Base-by-base conservation (phyloP, 37 sponge, comb jelly and placozoan genomes). In the Axinella damicornis region DNA sequence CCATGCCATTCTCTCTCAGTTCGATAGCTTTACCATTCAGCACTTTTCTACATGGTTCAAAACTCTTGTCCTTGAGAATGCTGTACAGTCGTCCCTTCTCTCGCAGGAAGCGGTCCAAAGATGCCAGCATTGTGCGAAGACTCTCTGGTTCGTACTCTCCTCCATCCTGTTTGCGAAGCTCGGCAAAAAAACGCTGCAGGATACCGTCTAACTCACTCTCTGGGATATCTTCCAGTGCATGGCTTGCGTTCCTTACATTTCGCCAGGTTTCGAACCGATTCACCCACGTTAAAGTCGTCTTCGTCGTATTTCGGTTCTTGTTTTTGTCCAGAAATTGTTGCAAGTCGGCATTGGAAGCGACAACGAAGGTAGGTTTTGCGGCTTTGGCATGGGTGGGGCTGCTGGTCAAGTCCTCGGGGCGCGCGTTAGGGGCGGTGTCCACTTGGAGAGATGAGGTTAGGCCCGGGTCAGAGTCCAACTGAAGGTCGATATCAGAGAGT, bases 1-100 rank as follows among this genome's bases (percentile, higher is more conserved):
- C 74, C 11, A 20, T 36, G 1, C 74, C 74, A 9, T 40, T 2
- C n/a, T 73, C 74, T 15, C 74, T 16, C 15, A 73, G 28, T 39
- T 39, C 53, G n/a, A 73, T 73, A 2, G 74, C 74, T 27, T 39
- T 73, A 2, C 74, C 74, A 12, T 73, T 73, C 53, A 73, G 53
- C 22, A 39, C 11, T 12, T 41, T 36, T 20, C 74, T 28, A n/a
- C 74, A 34, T 20, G 11, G 5, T 19, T 35, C 41, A 27, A 73
- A 73, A 2, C 4, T 28, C 55, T 39, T 73, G 55, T 73, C 74
- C 53, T 73, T 73, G 18, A 39, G 1, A 27, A 73, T 36, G 53
- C 74, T 73, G 74, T 15, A 39, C 9, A 40, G 2, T 12, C 2
- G 2, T 4, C 53, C 74, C 11, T 36, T 39, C 5, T 36, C 53